Conservation (phyloP, 1,140 invertebrate genomes). For the Diachasmimorpha longicaudata region DNA sequence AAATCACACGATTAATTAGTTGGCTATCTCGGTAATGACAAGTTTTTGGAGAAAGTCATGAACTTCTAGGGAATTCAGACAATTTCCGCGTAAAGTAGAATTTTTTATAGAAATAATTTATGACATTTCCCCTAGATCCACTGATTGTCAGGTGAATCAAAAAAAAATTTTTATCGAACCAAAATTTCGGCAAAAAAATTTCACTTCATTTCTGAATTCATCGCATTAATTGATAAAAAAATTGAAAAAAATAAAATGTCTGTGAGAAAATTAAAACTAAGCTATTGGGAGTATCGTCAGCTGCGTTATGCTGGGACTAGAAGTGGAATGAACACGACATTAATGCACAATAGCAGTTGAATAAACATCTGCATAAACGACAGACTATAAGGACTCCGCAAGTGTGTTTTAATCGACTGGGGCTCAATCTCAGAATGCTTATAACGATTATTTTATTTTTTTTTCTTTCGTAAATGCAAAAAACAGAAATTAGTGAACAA, state of each 20-base stretch:
- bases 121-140: too few relatives aligned
- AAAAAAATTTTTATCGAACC: too few relatives aligned
- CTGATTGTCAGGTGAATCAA: too few relatives aligned
- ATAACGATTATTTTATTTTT: neutral
- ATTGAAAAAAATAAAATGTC: neutral
- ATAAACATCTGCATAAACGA: neutral
- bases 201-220: too few relatives aligned
- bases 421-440: constrained; percentile 10
- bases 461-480: neutral
- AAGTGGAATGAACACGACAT: constrained; percentile 22
- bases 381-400: neutral
- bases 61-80: too few relatives aligned
- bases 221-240: too few relatives aligned
- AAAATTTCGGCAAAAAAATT: too few relatives aligned
- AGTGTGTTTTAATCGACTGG: constrained; percentile 1
- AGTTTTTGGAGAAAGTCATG: too few relatives aligned
- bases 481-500: constrained; percentile 5
- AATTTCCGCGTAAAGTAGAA: too few relatives aligned
- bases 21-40: too few relatives aligned
- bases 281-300: neutral
- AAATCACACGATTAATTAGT: too few relatives aligned
- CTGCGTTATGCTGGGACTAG: constrained; percentile 21
- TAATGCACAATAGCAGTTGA: neutral
- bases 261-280: constrained; percentile 12
- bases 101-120: too few relatives aligned